These are phyloP conservation scores for Genyomyrus donnyi DNA, from an alignment of 2,113 vertebrate genomes.

Conservation along the genomic window DNA sequence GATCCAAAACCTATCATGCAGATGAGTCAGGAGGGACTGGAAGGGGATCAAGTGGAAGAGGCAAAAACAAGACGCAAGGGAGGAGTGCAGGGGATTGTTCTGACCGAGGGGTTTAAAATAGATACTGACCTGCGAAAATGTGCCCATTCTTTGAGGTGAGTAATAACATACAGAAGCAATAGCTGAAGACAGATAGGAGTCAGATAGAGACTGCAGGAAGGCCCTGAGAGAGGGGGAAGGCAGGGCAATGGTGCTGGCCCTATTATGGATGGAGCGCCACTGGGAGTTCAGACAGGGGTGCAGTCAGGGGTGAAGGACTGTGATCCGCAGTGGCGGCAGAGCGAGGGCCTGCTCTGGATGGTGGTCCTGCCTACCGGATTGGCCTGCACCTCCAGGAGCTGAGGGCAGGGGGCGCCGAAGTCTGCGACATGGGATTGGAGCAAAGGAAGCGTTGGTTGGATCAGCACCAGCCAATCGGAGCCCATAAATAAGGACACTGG, in stretches of 20 bases:
- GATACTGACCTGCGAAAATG: not conserved
- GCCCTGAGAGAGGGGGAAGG: not conserved
- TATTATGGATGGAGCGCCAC: not conserved
- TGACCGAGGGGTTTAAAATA: not conserved
- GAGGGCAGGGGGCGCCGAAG: not conserved
- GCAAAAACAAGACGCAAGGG: not conserved
- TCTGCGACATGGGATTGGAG: not conserved
- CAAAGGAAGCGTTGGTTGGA: not conserved
- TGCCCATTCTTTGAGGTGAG: not conserved
- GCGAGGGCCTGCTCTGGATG: not conserved
- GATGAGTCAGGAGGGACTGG: not conserved
- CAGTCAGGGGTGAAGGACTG: slow-evolving; percentile 3
- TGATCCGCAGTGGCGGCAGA: not conserved
- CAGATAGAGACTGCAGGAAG: not conserved
- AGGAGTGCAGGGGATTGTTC: not conserved
- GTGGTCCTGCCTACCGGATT: not conserved
- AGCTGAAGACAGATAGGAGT: not conserved
- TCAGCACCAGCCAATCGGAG: not conserved
- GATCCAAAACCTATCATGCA: not conserved
- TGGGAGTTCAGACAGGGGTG: not conserved
- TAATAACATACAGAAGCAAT: slow-evolving; percentile 13
- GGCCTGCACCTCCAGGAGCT: not conserved
- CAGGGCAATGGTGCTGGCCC: not conserved
- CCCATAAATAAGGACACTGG: not conserved
- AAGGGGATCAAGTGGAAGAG: not conserved